These are phyloP conservation scores for Hirtodrosophila histrioides DNA, from an alignment of 2,888 invertebrate genomes.

Conservation along the genomic window DNA sequence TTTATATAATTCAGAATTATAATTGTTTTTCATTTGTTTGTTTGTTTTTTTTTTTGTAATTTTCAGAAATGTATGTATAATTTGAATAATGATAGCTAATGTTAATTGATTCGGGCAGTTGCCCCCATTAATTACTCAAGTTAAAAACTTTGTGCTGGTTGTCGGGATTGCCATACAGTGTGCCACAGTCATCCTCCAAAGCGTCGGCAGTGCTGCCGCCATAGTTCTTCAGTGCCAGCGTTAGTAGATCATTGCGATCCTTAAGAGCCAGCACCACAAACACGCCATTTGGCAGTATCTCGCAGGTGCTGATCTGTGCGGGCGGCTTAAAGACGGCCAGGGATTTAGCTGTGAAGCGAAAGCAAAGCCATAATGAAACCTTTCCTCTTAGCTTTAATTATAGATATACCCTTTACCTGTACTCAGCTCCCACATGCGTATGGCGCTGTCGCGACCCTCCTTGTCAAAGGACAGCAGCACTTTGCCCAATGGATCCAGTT, in stretches of 20 bases:
- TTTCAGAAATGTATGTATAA: constrained; percentile 59
- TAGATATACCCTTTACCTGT: constrained; percentile 86
- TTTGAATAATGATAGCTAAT: constrained; percentile 79
- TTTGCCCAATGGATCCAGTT: constrained; percentile 90
- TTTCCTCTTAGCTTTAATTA: not conserved
- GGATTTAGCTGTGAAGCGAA: constrained; percentile 88
- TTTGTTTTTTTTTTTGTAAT: constrained; percentile 9
- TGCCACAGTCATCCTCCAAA: constrained; percentile 73
- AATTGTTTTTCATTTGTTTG: constrained; percentile 25
- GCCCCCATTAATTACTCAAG: constrained; percentile 81
- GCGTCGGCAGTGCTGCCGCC: constrained; percentile 76
- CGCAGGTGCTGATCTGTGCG: constrained; percentile 90
- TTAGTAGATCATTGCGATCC: constrained; percentile 88
- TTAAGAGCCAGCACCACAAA: constrained; percentile 89
- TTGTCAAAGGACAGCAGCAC: constrained; percentile 91
- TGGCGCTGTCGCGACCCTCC: constrained; percentile 89
- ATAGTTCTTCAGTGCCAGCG: constrained; percentile 86
- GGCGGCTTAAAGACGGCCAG: constrained; percentile 92
- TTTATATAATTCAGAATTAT: constrained; percentile 68
- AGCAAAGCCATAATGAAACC: not conserved
- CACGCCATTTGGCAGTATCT: constrained; percentile 90
- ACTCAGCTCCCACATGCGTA: constrained; percentile 92
- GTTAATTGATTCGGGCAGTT: constrained; percentile 64
- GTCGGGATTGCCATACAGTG: constrained; percentile 86
- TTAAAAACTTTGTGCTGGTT: constrained; percentile 87